Conservation (phyloP, 2,113 vertebrate species). For the Hippoglossus stenolepis region DNA sequence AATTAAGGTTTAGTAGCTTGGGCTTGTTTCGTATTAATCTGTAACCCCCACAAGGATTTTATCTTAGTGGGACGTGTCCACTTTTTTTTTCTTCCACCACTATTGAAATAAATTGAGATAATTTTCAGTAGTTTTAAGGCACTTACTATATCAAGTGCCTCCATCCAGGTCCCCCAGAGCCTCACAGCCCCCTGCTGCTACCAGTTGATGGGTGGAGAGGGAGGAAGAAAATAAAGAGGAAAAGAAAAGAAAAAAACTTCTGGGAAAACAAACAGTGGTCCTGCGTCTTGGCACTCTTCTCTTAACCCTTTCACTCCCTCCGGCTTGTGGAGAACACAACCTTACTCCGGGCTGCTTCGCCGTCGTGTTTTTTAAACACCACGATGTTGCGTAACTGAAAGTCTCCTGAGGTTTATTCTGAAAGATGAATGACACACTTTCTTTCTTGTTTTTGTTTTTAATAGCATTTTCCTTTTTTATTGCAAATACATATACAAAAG, state of each 20-base stretch:
- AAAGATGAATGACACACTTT: slow-evolving; percentile 6
- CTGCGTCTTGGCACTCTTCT: slow-evolving; percentile 48
- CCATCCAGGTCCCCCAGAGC: slow-evolving; percentile 34
- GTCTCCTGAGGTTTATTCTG: neutral
- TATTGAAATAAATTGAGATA: neutral
- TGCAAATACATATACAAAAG: slow-evolving; percentile 96
- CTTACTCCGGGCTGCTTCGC: neutral
- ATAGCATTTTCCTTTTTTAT: slow-evolving; percentile 78
- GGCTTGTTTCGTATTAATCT: slow-evolving; percentile 1
- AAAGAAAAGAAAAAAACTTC: slow-evolving; percentile 39
- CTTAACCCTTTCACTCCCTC: slow-evolving; percentile 57
- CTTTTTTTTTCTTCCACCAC: neutral
- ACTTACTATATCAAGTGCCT: slow-evolving; percentile 29
- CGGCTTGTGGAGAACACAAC: neutral
- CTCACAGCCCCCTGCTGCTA: slow-evolving; percentile 53
- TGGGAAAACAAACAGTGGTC: slow-evolving; percentile 63
- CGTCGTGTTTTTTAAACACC: neutral
- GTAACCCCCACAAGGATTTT: neutral
- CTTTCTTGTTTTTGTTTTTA: slow-evolving; percentile 13
- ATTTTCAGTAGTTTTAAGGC: slow-evolving; percentile 43
- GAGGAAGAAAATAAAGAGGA: slow-evolving; percentile 41
- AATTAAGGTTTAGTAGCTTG: neutral
- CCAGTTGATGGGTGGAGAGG: slow-evolving; percentile 61
- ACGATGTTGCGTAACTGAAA: neutral
- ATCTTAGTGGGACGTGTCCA: neutral